Evolutionary conservation across 2,888 invertebrate species (phyloP), one percentile per base, ranked within the genome.

Genomic region (Sarcophaga variegata): DNA sequence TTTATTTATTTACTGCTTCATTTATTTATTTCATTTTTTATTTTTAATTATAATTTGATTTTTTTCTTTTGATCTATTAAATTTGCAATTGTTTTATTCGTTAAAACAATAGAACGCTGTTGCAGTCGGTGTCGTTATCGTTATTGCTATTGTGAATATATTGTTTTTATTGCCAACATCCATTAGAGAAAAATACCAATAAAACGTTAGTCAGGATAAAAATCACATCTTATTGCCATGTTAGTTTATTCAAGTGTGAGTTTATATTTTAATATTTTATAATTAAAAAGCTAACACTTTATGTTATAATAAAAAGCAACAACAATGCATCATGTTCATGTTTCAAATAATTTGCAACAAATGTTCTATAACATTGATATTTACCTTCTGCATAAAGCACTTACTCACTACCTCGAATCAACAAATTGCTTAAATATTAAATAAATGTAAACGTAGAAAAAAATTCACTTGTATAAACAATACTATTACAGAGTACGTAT

Each of bases 201-300:
- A 86, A 76, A 74, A 81, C 76, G 64, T 62, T 47, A 37, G 66
- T 22, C 81, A 63, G 83, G 81, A 72, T 87, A 82, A 83, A 81
- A 81, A 47, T 81, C 45, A 83, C 78, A 83, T 64, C 75, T 84
- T 47, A 45, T 70, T 81, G 70, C 54, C 89, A 81, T 80, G 69
- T 86, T 78, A 74, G 71, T 60, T 69, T 76, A 75, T 84, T 78
- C 89, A 89, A 89, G 91, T 91, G 91, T 89, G 90, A 90, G 92
- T 89, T 89, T 90, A 89, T 90, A 90, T 91, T 91, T 92, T 91
- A 92, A 92, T 92, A 92, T 92, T 92, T 92, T 92, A 92, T 92
- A 92, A 92, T 92, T 92, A 92, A 92, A 92, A 92, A 92, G 92
- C 91, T 92, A 92, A 91, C 91, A 92, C 91, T 72, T 49, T 49